A percentile compares a stretch with the other conserved stretches of the same genome.
Conservation (phyloP, 2,797 vertebrate species). For the Argyrosomus regius region DNA sequence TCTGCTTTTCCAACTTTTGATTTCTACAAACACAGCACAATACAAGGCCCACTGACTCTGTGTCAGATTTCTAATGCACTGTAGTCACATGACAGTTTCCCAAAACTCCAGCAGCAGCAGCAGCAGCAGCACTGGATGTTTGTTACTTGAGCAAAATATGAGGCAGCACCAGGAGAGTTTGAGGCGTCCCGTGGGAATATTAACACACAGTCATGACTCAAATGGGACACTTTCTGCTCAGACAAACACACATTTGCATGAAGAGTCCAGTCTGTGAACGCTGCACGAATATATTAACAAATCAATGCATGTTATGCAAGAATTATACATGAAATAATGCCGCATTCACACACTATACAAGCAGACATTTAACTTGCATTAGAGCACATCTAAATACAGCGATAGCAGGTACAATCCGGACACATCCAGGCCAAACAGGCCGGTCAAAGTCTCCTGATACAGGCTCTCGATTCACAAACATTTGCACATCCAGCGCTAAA, state of each 20-base stretch:
- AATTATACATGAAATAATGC: background rate
- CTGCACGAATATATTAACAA: background rate
- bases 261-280: background rate
- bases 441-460: slow-evolving; percentile 41
- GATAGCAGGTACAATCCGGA: slow-evolving; percentile 33
- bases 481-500: background rate
- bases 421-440: slow-evolving; percentile 61
- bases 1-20: slow-evolving; percentile 43
- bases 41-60: slow-evolving; percentile 32
- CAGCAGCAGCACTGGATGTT: slow-evolving; percentile 22
- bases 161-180: slow-evolving; percentile 32
- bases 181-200: slow-evolving; percentile 45
- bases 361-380: slow-evolving; percentile 16
- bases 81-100: slow-evolving; percentile 58
- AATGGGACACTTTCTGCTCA: slow-evolving; percentile 11
- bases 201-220: slow-evolving; percentile 37
- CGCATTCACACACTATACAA: background rate
- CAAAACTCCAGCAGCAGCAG: slow-evolving; percentile 57
- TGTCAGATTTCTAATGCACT: slow-evolving; percentile 35
- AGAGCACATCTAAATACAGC: slow-evolving; percentile 19
- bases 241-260: background rate
- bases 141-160: slow-evolving; percentile 43
- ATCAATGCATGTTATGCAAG: background rate
- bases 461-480: slow-evolving; percentile 42
- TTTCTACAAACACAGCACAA: slow-evolving; percentile 41